Percentiles rank a stretch among this genome's conserved stretches.
phyloP scores from a whole-genome alignment of 1,140 invertebrate genomes.

The Sminthurinus signatus region DNA sequence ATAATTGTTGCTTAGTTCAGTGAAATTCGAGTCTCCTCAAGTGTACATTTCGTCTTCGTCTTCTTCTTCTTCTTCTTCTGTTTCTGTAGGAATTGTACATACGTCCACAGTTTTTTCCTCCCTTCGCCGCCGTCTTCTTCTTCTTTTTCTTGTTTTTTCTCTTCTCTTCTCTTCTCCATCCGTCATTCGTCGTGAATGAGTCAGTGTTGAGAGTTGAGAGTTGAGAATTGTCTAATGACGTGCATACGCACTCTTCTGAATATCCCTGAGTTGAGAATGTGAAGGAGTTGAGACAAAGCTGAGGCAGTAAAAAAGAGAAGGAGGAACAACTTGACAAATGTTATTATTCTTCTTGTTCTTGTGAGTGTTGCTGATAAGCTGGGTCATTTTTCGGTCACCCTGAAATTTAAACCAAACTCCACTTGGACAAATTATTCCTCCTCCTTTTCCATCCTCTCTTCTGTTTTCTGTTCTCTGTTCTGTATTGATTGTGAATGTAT shows the following conservation, averaged over 20 bases:
- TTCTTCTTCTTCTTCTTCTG: too few species aligned
- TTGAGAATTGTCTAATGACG: background rate
- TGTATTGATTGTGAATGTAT: too few species aligned
- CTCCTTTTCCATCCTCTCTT: too few species aligned
- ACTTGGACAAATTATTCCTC: too few species aligned
- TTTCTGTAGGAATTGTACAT: too few species aligned
- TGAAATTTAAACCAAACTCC: background rate
- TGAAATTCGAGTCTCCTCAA: too few species aligned
- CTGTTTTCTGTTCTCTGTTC: too few species aligned
- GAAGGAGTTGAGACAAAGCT: background rate
- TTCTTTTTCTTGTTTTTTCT: background rate
- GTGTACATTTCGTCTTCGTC: too few species aligned
- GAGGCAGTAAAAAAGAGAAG: background rate
- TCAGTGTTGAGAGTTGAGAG: background rate
- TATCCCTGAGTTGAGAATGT: background rate
- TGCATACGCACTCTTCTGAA: background rate
- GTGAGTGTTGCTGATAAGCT: background rate
- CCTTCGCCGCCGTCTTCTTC: background rate
- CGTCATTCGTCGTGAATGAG: background rate
- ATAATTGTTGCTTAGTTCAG: too few species aligned
- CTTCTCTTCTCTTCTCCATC: background rate
- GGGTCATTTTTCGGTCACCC: conserved; percentile 4
- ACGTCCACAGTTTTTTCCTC: too few species aligned
- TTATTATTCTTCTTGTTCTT: too few species aligned
- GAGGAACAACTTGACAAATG: background rate